These are phyloP conservation scores for Drosophila sucinea DNA, from an alignment of 1,140 invertebrate genomes.

Conservation along the genomic window DNA sequence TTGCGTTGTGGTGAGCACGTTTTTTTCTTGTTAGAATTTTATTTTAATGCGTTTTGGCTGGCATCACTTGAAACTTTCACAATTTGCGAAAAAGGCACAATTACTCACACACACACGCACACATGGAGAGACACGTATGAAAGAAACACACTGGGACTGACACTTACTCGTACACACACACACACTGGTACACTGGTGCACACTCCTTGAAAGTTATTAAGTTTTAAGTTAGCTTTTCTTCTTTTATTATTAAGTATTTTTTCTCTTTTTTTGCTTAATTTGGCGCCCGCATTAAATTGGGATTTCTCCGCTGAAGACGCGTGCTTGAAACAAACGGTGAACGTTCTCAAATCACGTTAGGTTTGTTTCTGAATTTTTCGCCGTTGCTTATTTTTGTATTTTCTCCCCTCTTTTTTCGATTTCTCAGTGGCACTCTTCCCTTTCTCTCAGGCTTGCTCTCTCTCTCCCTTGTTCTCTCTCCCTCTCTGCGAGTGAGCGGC, in stretches of 20 bases:
- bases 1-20: conserved; percentile 5
- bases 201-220: conserved; percentile 25
- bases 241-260: conserved; percentile 24
- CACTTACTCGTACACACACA: conserved; percentile 21
- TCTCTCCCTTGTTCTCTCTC: not conserved
- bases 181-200: conserved; percentile 12
- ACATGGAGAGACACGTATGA: conserved; percentile 1
- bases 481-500: not conserved
- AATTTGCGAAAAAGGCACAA: conserved; percentile 13
- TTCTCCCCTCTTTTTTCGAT: conserved; percentile 34
- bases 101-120: conserved; percentile 19
- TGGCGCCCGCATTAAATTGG: conserved; percentile 54
- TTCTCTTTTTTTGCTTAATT: conserved; percentile 33
- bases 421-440: conserved; percentile 21
- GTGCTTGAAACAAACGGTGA: conserved; percentile 19
- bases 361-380: conserved; percentile 64
- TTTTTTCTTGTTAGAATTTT: conserved; percentile 14
- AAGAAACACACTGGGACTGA: not conserved
- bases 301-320: conserved; percentile 15
- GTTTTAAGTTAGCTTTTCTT: conserved; percentile 44
- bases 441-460: conserved; percentile 25
- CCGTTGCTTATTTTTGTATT: conserved; percentile 56
- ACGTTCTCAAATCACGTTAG: conserved; percentile 67
- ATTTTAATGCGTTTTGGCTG: conserved; percentile 8
- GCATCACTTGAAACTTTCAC: conserved; percentile 19